phyloP scores from a whole-genome alignment of 1,140 invertebrate genomes.

The Drosophila simulans region DNA sequence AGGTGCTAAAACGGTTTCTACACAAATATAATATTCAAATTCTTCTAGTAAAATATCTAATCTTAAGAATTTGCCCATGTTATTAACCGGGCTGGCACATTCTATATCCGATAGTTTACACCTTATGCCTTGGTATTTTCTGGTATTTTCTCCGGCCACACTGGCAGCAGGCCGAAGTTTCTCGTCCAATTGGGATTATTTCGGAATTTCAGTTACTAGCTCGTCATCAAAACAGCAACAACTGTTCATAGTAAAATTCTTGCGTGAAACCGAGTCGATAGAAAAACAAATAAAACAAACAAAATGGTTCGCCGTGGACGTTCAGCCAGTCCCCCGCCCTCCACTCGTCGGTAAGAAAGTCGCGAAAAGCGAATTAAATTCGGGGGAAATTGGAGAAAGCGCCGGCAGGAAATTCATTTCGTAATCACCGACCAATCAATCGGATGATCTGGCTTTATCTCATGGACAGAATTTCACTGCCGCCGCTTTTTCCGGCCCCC shows the following conservation, averaged over 20 bases:
- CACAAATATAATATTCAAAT: too few relatives aligned
- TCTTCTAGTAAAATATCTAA: too few relatives aligned
- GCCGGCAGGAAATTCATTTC: conserved; percentile 18
- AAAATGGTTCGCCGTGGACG: conserved; percentile 91
- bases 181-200: conserved; percentile 40
- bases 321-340: conserved; percentile 88
- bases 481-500: background rate
- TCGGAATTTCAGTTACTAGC: conserved; percentile 23
- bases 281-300: conserved; percentile 40
- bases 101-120: background rate
- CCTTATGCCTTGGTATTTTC: background rate
- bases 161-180: conserved; percentile 25
- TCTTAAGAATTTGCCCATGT: too few relatives aligned
- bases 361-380: conserved; percentile 8
- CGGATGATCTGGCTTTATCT: conserved; percentile 29
- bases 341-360: conserved; percentile 86
- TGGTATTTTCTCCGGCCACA: conserved; percentile 1
- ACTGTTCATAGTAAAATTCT: conserved; percentile 20
- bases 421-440: conserved; percentile 28
- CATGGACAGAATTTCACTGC: conserved; percentile 5
- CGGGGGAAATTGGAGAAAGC: background rate
- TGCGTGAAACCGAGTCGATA: conserved; percentile 11
- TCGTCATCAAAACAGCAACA: conserved; percentile 34
- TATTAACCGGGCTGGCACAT: background rate
- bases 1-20: too few relatives aligned